phyloP scores from a whole-genome alignment of 2,797 vertebrate species.

The Pygocentrus nattereri region DNA sequence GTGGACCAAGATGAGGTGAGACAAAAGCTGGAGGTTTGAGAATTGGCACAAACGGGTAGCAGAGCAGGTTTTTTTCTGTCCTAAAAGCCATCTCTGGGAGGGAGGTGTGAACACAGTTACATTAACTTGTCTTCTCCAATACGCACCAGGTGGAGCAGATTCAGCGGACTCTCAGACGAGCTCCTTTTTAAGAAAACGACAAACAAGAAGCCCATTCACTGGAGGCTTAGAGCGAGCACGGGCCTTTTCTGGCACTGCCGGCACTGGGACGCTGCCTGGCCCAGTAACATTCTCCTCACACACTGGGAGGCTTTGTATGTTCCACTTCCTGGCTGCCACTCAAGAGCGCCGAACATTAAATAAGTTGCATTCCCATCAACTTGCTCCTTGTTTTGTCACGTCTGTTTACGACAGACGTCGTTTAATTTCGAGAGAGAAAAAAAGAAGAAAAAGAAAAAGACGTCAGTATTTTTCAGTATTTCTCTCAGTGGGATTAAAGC shows the following conservation, averaged over 20 bases:
- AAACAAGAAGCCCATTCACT: constrained; percentile 79
- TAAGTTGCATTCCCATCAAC: constrained; percentile 69
- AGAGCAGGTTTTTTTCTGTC: constrained; percentile 40
- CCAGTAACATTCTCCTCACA: constrained; percentile 71
- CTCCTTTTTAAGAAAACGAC: constrained; percentile 69
- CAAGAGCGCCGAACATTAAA: constrained; percentile 69
- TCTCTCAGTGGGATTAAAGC: constrained; percentile 75
- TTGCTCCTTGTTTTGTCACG: constrained; percentile 66
- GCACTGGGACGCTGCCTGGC: constrained; percentile 70
- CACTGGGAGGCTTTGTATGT: constrained; percentile 70
- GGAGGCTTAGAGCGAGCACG: constrained; percentile 69
- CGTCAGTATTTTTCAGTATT: constrained; percentile 48
- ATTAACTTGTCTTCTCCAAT: constrained; percentile 63
- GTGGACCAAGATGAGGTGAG: constrained; percentile 7
- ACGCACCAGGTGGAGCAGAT: constrained; percentile 75
- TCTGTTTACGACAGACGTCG: constrained; percentile 59
- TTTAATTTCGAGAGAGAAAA: constrained; percentile 41
- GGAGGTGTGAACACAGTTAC: constrained; percentile 53
- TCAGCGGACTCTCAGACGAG: constrained; percentile 64
- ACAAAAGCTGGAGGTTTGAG: constrained; percentile 45
- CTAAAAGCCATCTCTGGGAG: constrained; percentile 49
- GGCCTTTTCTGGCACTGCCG: constrained; percentile 74
- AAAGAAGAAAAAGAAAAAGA: constrained; percentile 38
- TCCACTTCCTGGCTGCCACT: constrained; percentile 62
- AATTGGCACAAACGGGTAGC: constrained; percentile 47